Evolutionary conservation across 2,113 vertebrate species (phyloP), one percentile per base, ranked within the genome.

Genomic region (Corynorhinus townsendii): DNA sequence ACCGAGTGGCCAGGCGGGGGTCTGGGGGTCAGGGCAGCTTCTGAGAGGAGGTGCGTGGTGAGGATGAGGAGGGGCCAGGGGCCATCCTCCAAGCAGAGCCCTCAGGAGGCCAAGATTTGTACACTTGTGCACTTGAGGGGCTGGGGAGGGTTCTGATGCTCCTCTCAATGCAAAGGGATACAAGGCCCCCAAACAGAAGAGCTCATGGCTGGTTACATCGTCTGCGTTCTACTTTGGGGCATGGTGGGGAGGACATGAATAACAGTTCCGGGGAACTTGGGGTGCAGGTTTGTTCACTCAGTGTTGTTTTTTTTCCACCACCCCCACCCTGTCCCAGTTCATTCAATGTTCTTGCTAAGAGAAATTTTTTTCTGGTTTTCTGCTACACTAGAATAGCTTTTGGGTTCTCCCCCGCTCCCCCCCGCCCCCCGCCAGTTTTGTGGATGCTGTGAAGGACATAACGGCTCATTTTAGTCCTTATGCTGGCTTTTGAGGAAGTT

Each of bases 361-460:
- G 5, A 89, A 43, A 47, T 14, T 66, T 28, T 40, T 72, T 49
- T 38, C n/a, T 52, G 2, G 62, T 80, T 47, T 83, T 86, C 12
- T 26, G 45, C 69, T 96, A 76, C 22, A 33, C 26, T 12, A 87
- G 73, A 82, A 81, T 22, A 71, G 22, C 28, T 72, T 80, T 17
- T 56, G 35, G 22, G 82, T 75, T 11, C 38, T 16, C 3, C 17
- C 11, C 17, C 7, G 38, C 38, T 4, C 38, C 38, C 38, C 38
- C 38, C 38, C 38, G 38, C 14, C 17, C 7, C 4, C 19, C 11
- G 11, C 7, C 24, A 40, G 35, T 77, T 77, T 66, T 82, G 49
- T 77, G n/a, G 59, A 72, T 7, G 33, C 22, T 38, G 17, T 45
- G 6, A 89, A 52, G 71, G 59, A 52, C n/a, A 14, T 11, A 35